These are phyloP conservation scores for Kryptopterus vitreolus DNA, from an alignment of 2,797 vertebrate genomes.

Conservation along the genomic window DNA sequence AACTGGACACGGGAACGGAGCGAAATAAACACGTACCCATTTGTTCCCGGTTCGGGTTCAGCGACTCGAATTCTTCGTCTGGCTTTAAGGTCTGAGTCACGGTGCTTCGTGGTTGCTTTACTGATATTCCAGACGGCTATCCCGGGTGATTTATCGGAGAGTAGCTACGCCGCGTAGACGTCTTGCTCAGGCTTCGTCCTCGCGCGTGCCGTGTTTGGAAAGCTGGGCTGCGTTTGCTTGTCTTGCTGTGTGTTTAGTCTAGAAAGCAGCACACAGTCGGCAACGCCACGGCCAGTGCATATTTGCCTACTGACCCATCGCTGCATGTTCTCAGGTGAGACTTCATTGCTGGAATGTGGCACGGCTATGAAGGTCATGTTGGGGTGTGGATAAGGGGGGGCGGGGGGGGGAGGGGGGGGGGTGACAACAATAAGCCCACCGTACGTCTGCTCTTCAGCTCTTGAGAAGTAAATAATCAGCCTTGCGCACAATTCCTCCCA, in stretches of 20 bases:
- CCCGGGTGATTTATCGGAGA: constrained; percentile 39
- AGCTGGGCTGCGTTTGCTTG: constrained; percentile 66
- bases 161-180: constrained; percentile 21
- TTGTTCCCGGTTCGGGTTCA: not conserved
- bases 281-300: constrained; percentile 33
- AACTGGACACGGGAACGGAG: not conserved
- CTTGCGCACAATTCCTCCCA: constrained; percentile 35
- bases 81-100: constrained; percentile 3
- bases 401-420: too few species aligned
- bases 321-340: constrained; percentile 43
- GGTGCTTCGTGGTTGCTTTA: constrained; percentile 44
- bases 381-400: too few species aligned
- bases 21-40: not conserved
- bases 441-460: constrained; percentile 28
- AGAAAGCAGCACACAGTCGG: constrained; percentile 48
- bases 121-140: constrained; percentile 45
- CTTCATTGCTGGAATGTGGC: constrained; percentile 22
- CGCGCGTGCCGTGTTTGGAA: constrained; percentile 49
- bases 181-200: constrained; percentile 25
- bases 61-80: not conserved
- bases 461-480: constrained; percentile 34
- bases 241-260: constrained; percentile 73
- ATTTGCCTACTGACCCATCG: constrained; percentile 49
- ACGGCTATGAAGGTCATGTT: constrained; percentile 27
- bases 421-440: constrained; percentile 8